phyloP scores from a whole-genome alignment of 2,113 vertebrate genomes.

The Glaucidium brasilianum region DNA sequence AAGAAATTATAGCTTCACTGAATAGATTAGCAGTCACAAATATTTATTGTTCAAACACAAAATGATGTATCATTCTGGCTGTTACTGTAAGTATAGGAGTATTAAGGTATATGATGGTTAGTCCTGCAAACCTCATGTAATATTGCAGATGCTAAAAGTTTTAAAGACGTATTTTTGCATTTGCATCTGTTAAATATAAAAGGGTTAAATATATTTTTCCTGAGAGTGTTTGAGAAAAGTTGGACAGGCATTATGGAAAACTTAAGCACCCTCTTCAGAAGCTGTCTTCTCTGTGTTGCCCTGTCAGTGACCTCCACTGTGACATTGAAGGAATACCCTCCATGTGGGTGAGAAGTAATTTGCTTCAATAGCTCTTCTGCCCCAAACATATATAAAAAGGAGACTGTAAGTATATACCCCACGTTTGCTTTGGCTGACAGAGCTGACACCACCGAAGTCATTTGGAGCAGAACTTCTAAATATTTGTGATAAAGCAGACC shows the following conservation, averaged over 20 bases:
- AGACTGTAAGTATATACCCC: slow-evolving; percentile 69
- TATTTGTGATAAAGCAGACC: slow-evolving; percentile 33
- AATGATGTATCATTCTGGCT: neutral
- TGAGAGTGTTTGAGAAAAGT: slow-evolving; percentile 7
- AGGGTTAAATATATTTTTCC: neutral
- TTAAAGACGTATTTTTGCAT: neutral
- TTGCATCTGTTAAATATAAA: neutral
- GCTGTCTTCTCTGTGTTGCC: slow-evolving; percentile 46
- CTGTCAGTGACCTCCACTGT: slow-evolving; percentile 67
- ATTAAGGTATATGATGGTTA: neutral
- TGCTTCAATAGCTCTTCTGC: slow-evolving; percentile 65
- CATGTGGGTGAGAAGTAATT: slow-evolving; percentile 67
- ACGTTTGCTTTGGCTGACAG: slow-evolving; percentile 67
- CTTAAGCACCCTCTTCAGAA: neutral
- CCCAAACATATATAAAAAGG: slow-evolving; percentile 69
- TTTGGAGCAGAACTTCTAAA: slow-evolving; percentile 58
- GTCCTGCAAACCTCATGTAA: neutral
- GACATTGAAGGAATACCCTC: slow-evolving; percentile 71
- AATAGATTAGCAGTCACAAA: slow-evolving; percentile 32
- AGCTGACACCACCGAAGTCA: slow-evolving; percentile 64
- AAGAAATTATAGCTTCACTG: slow-evolving; percentile 41
- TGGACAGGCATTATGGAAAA: slow-evolving; percentile 21
- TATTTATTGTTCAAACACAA: neutral
- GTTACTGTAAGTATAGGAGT: neutral
- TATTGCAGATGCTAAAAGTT: neutral